These are phyloP conservation scores for Suillia variegata DNA, from an alignment of 2,888 invertebrate genomes.

Conservation along the genomic window DNA sequence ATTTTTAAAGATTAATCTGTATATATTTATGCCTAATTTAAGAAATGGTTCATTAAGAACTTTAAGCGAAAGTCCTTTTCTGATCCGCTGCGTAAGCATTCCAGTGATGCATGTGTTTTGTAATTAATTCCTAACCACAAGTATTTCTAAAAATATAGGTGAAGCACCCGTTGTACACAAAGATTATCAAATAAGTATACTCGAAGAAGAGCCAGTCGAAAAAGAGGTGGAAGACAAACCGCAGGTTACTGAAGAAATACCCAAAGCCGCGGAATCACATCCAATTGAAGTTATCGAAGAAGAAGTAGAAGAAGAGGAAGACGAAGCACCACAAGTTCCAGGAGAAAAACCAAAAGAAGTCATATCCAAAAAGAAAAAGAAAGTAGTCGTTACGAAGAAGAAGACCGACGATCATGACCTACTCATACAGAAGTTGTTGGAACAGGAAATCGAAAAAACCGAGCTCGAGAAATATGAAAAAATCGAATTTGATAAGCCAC, in stretches of 20 bases:
- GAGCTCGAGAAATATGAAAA: slow-evolving; percentile 62
- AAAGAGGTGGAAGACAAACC: slow-evolving; percentile 51
- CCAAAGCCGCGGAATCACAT: slow-evolving; percentile 46
- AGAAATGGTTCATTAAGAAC: too few species aligned
- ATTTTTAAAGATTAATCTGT: too few species aligned
- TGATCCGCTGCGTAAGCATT: slow-evolving; percentile 10
- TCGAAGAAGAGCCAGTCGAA: slow-evolving; percentile 57
- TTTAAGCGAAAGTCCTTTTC: too few species aligned
- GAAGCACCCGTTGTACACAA: slow-evolving; percentile 48
- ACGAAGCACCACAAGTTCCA: slow-evolving; percentile 20
- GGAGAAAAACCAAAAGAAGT: slow-evolving; percentile 33
- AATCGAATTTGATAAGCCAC: slow-evolving; percentile 57
- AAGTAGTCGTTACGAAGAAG: slow-evolving; percentile 52
- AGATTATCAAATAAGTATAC: slow-evolving; percentile 61
- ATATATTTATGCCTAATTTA: too few species aligned
- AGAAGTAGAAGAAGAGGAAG: slow-evolving; percentile 47
- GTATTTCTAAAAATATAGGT: slow-evolving; percentile 41
- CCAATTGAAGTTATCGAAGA: slow-evolving; percentile 51
- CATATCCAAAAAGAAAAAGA: slow-evolving; percentile 48
- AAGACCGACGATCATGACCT: slow-evolving; percentile 57
- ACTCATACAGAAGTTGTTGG: slow-evolving; percentile 54
- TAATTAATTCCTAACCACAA: slow-evolving; percentile 9
- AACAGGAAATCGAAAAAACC: slow-evolving; percentile 59
- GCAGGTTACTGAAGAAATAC: slow-evolving; percentile 48
- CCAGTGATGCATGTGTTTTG: slow-evolving; percentile 5